Evolutionary conservation across 2,113 vertebrate genomes (phyloP), one percentile per base, ranked within the genome.

Genomic region (Machaerirhynchus nigripectus): DNA sequence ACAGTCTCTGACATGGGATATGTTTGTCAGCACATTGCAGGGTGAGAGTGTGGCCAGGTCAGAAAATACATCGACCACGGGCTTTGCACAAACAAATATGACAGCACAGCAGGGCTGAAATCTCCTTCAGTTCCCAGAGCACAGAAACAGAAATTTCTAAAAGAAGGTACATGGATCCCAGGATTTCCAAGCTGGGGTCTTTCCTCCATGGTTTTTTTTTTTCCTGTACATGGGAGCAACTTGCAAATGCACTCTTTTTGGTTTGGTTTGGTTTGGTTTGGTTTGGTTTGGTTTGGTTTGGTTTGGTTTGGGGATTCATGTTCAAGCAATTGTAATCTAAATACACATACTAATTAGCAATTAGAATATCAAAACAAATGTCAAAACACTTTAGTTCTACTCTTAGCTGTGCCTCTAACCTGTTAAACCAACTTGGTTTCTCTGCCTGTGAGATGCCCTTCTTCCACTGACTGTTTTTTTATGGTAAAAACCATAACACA

Each of bases 271-370:
- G 15, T 42, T 84, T 85, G 30, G 46, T 40, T 87, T 87, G 37
- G 15, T 42, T 84, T 87, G 28, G 50, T 47, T 47, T 23, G 47
- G 47, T 47, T 80, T 42, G 26, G 8, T 23, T 92, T 74, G 33
- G 15, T 42, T 87, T 88, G 39, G 15, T 40, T 85, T 88, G 30
- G 47, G 7, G 27, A 75, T 81, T 84, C 60, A 75, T 44, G 23
- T 92, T 93, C 53, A 53, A 68, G 47, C 21, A 40, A 20, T 81
- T 13, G 5, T 81, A 69, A 78, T 95, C 71, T 27, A 77, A 90
- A 47, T 57, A 40, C 16, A 40, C 10, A 1, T 37, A 35, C 27
- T 65, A 87, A 65, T 83, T 77, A 74, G 13, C 50, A 46, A 46
- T 53, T 55, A 63, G 55, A 85, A 27, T 87, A 65, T 74, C 52